Evolutionary conservation across 2,113 vertebrate species (phyloP).

Genomic region (Nanorana parkeri): DNA sequence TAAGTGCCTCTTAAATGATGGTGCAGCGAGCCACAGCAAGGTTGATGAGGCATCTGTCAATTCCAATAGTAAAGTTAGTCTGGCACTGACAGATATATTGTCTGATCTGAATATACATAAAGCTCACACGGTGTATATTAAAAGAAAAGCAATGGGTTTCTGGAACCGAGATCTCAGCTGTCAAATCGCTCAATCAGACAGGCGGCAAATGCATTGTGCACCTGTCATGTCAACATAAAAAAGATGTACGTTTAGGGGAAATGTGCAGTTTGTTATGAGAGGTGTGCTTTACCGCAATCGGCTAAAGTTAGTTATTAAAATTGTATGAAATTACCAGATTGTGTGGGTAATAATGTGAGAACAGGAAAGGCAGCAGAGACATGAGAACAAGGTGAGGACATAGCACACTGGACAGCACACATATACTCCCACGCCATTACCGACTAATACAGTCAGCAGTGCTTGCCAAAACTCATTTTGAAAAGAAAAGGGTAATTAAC

Average conservation of each 20-base stretch:
- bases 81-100: conserved; percentile 43
- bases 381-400: too few relatives aligned
- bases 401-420: too few relatives aligned
- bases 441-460: too few relatives aligned
- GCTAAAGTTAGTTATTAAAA: neutral
- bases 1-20: conserved; percentile 45
- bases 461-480: too few relatives aligned
- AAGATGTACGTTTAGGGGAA: neutral
- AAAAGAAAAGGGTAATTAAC: too few relatives aligned
- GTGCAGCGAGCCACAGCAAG: conserved; percentile 16
- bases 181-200: conserved; percentile 25
- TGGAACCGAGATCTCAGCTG: conserved; percentile 12
- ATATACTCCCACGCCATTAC: too few relatives aligned
- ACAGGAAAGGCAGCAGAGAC: neutral
- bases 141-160: conserved; percentile 27
- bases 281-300: neutral
- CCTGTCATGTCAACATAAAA: conserved; percentile 43
- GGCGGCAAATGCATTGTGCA: conserved; percentile 20
- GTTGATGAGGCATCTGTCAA: conserved; percentile 50
- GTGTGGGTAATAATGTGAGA: neutral
- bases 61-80: conserved; percentile 40
- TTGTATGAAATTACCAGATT: conserved; percentile 1
- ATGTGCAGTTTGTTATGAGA: neutral
- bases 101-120: conserved; percentile 39
- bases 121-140: conserved; percentile 15